These are phyloP conservation scores for Ariopsis seemanni DNA, from an alignment of 2,113 vertebrate species.

Conservation along the genomic window DNA sequence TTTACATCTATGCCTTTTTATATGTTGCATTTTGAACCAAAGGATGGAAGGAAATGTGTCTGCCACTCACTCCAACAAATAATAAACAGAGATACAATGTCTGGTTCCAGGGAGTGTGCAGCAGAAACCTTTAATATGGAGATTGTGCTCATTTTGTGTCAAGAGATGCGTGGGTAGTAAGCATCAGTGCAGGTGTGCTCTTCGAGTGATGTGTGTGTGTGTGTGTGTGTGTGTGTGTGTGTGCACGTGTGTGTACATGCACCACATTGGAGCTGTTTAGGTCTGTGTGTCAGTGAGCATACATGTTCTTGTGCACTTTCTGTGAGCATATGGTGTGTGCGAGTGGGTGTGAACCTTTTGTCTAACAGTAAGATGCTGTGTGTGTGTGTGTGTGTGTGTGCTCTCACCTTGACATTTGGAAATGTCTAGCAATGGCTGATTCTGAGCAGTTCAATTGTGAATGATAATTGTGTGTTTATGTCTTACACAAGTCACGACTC, in stretches of 20 bases:
- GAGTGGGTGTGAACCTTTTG: constrained; percentile 3
- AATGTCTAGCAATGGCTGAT: constrained; percentile 56
- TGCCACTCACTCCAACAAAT: constrained; percentile 49
- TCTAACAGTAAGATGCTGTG: not conserved
- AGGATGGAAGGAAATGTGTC: constrained; percentile 43
- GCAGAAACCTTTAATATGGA: constrained; percentile 61
- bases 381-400: not conserved
- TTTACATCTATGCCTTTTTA: constrained; percentile 46
- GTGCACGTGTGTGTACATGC: constrained; percentile 12
- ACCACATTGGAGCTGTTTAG: not conserved
- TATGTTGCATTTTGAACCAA: constrained; percentile 45
- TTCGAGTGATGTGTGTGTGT: constrained; percentile 43
- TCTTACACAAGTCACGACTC: constrained; percentile 36
- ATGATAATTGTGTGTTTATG: constrained; percentile 32
- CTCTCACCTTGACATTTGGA: constrained; percentile 11
- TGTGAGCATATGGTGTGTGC: constrained; percentile 34
- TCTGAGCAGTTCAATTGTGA: constrained; percentile 29
- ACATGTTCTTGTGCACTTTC: constrained; percentile 4
- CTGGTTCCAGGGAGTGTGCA: constrained; percentile 53
- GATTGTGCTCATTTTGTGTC: constrained; percentile 54
- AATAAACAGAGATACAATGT: constrained; percentile 59
- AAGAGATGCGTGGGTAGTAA: constrained; percentile 35
- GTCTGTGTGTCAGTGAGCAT: not conserved
- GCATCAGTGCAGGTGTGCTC: constrained; percentile 54
- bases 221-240: not conserved